Evolutionary conservation across 1,140 invertebrate species (phyloP).

Genomic region (Papilio xuthus): DNA sequence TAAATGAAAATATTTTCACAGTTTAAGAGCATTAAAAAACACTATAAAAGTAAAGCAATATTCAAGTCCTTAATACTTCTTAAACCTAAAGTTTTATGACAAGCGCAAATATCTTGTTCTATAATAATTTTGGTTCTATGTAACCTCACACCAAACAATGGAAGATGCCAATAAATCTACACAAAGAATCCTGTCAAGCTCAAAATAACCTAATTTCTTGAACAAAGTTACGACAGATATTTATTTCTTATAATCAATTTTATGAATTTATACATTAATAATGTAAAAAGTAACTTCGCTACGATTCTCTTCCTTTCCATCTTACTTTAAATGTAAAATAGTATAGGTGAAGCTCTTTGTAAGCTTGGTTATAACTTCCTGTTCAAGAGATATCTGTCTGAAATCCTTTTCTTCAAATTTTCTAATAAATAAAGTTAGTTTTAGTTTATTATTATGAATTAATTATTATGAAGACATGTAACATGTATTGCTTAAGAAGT

Average conservation of each 20-base stretch:
- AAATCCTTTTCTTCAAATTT: neutral
- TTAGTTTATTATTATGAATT: too few relatives aligned
- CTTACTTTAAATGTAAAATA: neutral
- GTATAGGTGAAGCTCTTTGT: neutral
- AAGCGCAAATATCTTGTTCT: neutral
- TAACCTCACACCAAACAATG: conserved; percentile 11
- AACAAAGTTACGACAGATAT: conserved; percentile 17
- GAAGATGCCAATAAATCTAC: conserved; percentile 15
- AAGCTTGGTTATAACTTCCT: neutral
- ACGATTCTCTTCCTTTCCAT: neutral
- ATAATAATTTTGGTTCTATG: conserved; percentile 4
- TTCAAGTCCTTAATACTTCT: neutral
- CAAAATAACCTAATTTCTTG: conserved; percentile 15
- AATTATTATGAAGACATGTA: too few relatives aligned
- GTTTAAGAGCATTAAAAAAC: neutral
- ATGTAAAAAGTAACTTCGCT: conserved; percentile 5
- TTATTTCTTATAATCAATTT: conserved; percentile 14
- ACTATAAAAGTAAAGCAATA: neutral
- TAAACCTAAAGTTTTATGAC: neutral
- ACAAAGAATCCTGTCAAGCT: conserved; percentile 21
- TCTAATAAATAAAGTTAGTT: neutral
- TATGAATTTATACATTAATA: conserved; percentile 9
- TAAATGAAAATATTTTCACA: neutral
- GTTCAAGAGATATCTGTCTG: neutral
- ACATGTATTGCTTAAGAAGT: too few relatives aligned